A percentile compares a stretch with the other conserved stretches of the same genome.
Evolutionary conservation across 1,140 invertebrate species (phyloP).

Genomic region (Drosophila baimaii): DNA sequence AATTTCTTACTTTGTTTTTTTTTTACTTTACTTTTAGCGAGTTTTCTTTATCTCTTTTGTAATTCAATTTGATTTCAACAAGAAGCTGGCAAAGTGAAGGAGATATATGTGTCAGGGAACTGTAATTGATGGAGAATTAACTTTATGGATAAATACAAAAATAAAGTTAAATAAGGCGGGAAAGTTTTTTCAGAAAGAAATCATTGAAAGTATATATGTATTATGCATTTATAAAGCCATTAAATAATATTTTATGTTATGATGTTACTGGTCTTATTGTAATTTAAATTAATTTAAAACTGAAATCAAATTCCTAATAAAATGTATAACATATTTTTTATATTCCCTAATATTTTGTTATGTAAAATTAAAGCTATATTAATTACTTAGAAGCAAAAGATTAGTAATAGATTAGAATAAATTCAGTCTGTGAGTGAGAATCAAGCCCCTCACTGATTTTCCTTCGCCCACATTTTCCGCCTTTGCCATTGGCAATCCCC

Average conservation of each 20-base stretch:
- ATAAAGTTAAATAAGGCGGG: neutral
- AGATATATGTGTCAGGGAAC: constrained; percentile 5
- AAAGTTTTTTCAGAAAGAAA: too few relatives aligned
- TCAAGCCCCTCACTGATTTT: neutral
- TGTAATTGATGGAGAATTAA: constrained; percentile 22
- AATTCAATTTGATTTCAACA: constrained; percentile 37
- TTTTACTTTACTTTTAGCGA: constrained; percentile 3
- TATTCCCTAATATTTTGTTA: too few relatives aligned
- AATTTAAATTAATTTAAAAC: too few relatives aligned
- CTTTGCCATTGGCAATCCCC: constrained; percentile 32
- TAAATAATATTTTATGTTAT: too few relatives aligned
- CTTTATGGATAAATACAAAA: constrained; percentile 21
- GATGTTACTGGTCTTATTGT: too few relatives aligned
- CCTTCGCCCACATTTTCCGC: neutral
- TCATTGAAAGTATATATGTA: too few relatives aligned
- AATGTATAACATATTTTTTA: too few relatives aligned
- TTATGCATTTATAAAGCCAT: too few relatives aligned
- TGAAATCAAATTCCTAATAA: neutral
- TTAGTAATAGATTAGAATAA: neutral
- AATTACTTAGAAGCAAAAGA: too few relatives aligned
- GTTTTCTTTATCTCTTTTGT: constrained; percentile 29
- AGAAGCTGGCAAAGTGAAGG: neutral
- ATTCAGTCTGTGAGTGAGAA: neutral
- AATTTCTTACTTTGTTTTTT: constrained; percentile 9
- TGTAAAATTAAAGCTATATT: too few relatives aligned